Conservation (phyloP, 2,888 invertebrate species). For the Zhuqinia jingwanae region DNA sequence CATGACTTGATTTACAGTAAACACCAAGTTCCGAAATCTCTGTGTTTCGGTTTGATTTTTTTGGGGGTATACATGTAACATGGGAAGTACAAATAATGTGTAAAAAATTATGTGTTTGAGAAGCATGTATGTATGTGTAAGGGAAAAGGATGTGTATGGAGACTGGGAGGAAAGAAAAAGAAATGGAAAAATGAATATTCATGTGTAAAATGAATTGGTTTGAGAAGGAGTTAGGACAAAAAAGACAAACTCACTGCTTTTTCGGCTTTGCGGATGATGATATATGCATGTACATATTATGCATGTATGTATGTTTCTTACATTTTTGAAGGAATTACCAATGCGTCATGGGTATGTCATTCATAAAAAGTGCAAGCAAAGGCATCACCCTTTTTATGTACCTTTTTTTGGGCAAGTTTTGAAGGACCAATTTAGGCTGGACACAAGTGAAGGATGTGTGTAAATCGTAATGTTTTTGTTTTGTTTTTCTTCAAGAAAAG, state of each 20-base stretch:
- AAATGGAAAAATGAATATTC: conserved; percentile 12
- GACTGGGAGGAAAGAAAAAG: not conserved
- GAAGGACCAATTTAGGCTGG: not conserved
- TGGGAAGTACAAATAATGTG: too few species aligned
- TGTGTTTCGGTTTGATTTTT: conserved; percentile 16
- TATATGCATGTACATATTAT: too few species aligned
- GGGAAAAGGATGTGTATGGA: not conserved
- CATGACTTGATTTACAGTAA: conserved; percentile 29
- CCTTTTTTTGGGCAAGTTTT: not conserved
- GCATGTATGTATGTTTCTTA: too few species aligned
- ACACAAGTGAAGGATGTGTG: not conserved
- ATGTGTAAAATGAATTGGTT: conserved; percentile 21
- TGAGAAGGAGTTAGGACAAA: not conserved
- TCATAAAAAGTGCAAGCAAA: too few species aligned
- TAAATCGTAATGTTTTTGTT: not conserved
- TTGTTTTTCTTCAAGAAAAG: not conserved
- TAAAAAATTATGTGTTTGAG: not conserved
- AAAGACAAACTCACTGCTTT: not conserved
- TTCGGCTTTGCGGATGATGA: not conserved
- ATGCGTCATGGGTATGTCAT: conserved; percentile 28
- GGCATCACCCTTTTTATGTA: not conserved
- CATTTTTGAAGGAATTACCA: conserved; percentile 47
- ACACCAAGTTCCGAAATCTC: conserved; percentile 7
- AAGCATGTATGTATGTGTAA: not conserved
- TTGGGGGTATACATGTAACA: too few species aligned